Percentiles rank a stretch among this genome's conserved stretches.
phyloP scores from a whole-genome alignment of 2,797 vertebrate species.

The Brachymystax lenok region DNA sequence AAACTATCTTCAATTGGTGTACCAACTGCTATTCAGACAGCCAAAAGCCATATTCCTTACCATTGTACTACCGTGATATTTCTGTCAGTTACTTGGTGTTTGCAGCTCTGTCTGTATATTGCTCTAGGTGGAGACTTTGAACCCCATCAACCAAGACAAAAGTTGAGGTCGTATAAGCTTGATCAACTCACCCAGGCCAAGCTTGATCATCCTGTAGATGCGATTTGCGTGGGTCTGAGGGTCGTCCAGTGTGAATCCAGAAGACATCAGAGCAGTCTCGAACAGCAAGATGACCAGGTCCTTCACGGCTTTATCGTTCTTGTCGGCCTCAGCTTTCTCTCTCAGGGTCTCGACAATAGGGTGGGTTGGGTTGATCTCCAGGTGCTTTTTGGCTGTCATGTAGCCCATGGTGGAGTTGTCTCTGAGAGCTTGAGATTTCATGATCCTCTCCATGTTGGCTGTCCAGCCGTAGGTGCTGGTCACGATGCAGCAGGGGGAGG shows the following conservation, averaged over 20 bases:
- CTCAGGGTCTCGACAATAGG: constrained; percentile 91
- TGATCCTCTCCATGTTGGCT: constrained; percentile 98
- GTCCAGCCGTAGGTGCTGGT: constrained; percentile 95
- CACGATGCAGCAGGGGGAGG: constrained; percentile 93
- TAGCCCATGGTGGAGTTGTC: constrained; percentile 98
- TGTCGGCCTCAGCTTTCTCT: constrained; percentile 92
- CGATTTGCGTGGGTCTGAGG: constrained; percentile 95
- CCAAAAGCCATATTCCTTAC: neutral
- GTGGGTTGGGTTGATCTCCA: constrained; percentile 93
- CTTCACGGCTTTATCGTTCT: constrained; percentile 97
- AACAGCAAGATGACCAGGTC: constrained; percentile 93
- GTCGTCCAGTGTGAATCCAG: constrained; percentile 93
- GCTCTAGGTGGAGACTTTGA: neutral
- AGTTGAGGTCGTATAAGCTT: neutral
- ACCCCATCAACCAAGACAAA: neutral
- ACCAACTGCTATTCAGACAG: neutral
- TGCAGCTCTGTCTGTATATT: neutral
- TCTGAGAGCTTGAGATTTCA: constrained; percentile 93
- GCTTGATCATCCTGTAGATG: constrained; percentile 97
- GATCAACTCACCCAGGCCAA: constrained; percentile 85
- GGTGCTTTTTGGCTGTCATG: constrained; percentile 97
- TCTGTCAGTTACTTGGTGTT: neutral
- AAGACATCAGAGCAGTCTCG: constrained; percentile 90
- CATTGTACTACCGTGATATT: neutral
- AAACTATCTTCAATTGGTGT: neutral